These are phyloP conservation scores for Scomber scombrus DNA, from an alignment of 2,113 vertebrate species.

Conservation along the genomic window DNA sequence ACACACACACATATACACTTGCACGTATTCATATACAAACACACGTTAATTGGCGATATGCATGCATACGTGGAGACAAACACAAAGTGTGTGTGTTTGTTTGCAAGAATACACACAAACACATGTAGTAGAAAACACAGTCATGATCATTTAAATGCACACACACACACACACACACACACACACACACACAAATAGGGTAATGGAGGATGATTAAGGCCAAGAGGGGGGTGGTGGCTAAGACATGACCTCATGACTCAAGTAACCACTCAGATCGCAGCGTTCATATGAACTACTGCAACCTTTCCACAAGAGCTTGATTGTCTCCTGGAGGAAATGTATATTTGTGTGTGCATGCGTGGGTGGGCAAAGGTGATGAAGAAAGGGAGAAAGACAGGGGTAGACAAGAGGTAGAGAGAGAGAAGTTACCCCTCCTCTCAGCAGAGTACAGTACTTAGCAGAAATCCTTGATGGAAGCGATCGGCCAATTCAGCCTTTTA, in stretches of 20 bases:
- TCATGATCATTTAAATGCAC: background rate
- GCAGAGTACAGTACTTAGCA: conserved; percentile 67
- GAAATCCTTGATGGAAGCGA: conserved; percentile 76
- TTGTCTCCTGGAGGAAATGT: conserved; percentile 73
- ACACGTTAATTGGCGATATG: conserved; percentile 23
- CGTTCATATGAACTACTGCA: conserved; percentile 61
- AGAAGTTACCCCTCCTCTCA: conserved; percentile 49
- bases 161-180: conserved; percentile 6
- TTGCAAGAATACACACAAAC: conserved; percentile 40
- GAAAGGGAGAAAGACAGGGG: conserved; percentile 63
- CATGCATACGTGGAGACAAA: conserved; percentile 9
- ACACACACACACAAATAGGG: conserved; percentile 48
- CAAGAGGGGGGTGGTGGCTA: conserved; percentile 57
- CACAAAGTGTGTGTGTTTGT: conserved; percentile 5
- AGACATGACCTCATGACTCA: conserved; percentile 78
- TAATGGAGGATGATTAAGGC: conserved; percentile 80
- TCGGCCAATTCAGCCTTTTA: conserved; percentile 69
- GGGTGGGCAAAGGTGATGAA: conserved; percentile 56
- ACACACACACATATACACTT: background rate
- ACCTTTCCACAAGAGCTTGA: conserved; percentile 79
- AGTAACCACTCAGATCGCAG: conserved; percentile 70
- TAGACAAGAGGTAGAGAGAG: conserved; percentile 51
- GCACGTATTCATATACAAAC: conserved; percentile 58
- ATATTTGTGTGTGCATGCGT: conserved; percentile 5
- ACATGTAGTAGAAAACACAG: background rate